Percentiles rank a stretch among this genome's conserved stretches.
These are phyloP conservation scores for Tethya wilhelma DNA, from an alignment of 37 sponge, comb jelly and placozoan genomes.

Conservation along the genomic window DNA sequence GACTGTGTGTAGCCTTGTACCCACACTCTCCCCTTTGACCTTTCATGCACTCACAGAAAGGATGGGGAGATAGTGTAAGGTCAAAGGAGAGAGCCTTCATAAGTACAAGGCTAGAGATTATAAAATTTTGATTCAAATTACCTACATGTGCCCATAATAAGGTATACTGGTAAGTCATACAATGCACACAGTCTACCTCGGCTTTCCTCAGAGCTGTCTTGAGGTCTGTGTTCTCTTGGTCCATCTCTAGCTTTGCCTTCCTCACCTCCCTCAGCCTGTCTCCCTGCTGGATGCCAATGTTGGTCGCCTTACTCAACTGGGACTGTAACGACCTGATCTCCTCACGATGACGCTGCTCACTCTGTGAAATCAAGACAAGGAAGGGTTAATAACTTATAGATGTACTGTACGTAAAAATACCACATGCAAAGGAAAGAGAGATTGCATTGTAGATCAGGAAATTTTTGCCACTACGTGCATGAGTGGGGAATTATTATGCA, in stretches of 20 bases:
- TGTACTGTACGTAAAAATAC: not conserved
- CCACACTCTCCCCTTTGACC: too few relatives aligned
- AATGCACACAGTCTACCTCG: slow-evolving; percentile 19
- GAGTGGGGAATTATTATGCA: not conserved
- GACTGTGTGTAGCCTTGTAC: too few relatives aligned
- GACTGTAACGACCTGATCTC: slow-evolving; percentile 26
- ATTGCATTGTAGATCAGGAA: too few relatives aligned
- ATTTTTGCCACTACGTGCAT: too few relatives aligned
- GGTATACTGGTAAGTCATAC: too few relatives aligned
- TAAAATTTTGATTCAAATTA: too few relatives aligned
- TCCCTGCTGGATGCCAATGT: slow-evolving; percentile 22
- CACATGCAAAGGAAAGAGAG: too few relatives aligned
- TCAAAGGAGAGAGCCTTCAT: too few relatives aligned
- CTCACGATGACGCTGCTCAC: not conserved
- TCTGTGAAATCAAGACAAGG: not conserved
- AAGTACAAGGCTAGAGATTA: too few relatives aligned
- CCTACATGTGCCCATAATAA: too few relatives aligned
- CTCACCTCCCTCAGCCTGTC: slow-evolving; percentile 48
- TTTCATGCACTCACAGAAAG: too few relatives aligned
- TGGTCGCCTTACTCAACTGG: slow-evolving; percentile 34
- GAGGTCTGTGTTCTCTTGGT: slow-evolving; percentile 44
- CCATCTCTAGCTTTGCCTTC: slow-evolving; percentile 15
- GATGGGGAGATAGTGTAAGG: too few relatives aligned
- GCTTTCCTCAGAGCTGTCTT: not conserved
- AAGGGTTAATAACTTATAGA: not conserved